These are phyloP conservation scores for human DNA, from an alignment of 2,113 vertebrate genomes.

Conservation along the genomic window GRCh38 chr4:53926001-53926500, in stretches of 20 bases:
- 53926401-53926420: background rate
- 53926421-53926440: background rate
- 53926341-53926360: no score
- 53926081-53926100: background rate
- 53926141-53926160: background rate
- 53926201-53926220: background rate
- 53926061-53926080: background rate
- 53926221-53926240: background rate
- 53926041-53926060: background rate
- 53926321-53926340: background rate
- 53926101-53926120: background rate
- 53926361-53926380: background rate
- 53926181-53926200: background rate
- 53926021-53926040: background rate
- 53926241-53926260: background rate
- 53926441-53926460: background rate
- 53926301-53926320: background rate
- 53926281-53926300: fast-evolving
- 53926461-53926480: background rate
- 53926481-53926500: background rate
- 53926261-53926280: fast-evolving
- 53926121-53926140: background rate
- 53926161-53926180: background rate
- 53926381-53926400: fast-evolving
- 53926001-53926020: background rate